phyloP scores from a whole-genome alignment of 2,113 vertebrate species.

The Prunella fulvescens region DNA sequence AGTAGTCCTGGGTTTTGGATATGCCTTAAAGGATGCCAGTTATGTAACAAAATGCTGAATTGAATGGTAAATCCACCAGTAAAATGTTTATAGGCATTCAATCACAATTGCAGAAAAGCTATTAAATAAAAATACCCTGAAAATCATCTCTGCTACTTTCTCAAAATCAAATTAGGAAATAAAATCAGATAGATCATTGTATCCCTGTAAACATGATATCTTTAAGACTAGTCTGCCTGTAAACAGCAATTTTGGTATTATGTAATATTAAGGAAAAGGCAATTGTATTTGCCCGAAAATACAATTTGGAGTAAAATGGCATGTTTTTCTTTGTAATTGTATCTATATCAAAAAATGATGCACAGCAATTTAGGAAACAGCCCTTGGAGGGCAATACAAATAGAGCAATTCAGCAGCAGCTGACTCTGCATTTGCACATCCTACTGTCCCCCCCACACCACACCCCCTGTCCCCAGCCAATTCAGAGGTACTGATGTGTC shows the following conservation, averaged over 20 bases:
- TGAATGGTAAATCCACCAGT: background rate
- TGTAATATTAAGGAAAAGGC: background rate
- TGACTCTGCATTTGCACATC: background rate
- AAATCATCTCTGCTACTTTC: background rate
- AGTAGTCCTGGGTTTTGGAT: background rate
- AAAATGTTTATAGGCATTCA: background rate
- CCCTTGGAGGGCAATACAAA: background rate
- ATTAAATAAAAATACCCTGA: background rate
- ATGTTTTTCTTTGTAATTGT: background rate
- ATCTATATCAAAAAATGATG: background rate
- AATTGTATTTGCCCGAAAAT: background rate
- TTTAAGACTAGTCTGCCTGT: background rate
- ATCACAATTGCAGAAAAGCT: background rate
- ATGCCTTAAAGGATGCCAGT: background rate
- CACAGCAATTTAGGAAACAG: background rate
- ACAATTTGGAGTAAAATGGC: background rate
- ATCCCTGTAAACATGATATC: background rate
- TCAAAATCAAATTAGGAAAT: background rate
- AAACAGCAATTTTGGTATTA: background rate
- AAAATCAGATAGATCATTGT: background rate
- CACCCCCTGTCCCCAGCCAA: fast-evolving
- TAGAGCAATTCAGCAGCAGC: background rate
- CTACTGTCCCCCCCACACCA: background rate
- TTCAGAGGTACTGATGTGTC: background rate
- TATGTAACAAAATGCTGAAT: background rate